Conservation (phyloP, 2,888 invertebrate genomes). For the Lymantria dispar region DNA sequence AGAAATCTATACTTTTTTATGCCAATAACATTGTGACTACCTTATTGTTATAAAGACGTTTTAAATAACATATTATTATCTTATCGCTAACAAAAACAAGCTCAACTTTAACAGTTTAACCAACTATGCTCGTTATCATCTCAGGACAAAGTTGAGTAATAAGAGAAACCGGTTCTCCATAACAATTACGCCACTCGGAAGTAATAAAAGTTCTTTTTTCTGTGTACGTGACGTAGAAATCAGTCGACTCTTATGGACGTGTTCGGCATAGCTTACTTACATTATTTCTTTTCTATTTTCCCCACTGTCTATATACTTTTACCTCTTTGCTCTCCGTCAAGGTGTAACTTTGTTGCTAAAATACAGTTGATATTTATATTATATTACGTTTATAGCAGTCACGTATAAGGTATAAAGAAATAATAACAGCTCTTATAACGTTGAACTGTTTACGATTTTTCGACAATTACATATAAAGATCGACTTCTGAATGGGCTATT, state of each 20-base stretch:
- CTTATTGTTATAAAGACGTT: too few species aligned
- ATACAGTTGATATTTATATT: not conserved
- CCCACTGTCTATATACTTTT: conserved; percentile 31
- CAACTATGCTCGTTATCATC: conserved; percentile 41
- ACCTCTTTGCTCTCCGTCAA: conserved; percentile 10
- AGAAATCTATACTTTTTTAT: too few species aligned
- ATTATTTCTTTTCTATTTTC: conserved; percentile 41
- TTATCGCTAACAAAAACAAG: too few species aligned
- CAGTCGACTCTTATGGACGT: conserved; percentile 66
- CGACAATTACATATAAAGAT: too few species aligned
- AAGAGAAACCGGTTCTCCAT: conserved; percentile 66
- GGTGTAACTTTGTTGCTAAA: not conserved
- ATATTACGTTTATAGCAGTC: too few species aligned
- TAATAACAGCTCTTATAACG: too few species aligned
- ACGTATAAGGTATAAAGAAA: too few species aligned
- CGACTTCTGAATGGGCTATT: too few species aligned
- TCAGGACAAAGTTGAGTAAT: conserved; percentile 65
- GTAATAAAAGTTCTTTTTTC: conserved; percentile 77
- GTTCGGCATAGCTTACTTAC: conserved; percentile 56
- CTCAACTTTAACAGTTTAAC: not conserved
- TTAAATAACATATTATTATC: too few species aligned
- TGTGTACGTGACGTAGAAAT: conserved; percentile 70
- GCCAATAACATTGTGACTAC: too few species aligned
- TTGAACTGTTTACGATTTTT: too few species aligned
- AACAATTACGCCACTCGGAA: conserved; percentile 72